These are phyloP conservation scores for Passer montanus DNA, from an alignment of 2,113 vertebrate species.

Conservation along the genomic window DNA sequence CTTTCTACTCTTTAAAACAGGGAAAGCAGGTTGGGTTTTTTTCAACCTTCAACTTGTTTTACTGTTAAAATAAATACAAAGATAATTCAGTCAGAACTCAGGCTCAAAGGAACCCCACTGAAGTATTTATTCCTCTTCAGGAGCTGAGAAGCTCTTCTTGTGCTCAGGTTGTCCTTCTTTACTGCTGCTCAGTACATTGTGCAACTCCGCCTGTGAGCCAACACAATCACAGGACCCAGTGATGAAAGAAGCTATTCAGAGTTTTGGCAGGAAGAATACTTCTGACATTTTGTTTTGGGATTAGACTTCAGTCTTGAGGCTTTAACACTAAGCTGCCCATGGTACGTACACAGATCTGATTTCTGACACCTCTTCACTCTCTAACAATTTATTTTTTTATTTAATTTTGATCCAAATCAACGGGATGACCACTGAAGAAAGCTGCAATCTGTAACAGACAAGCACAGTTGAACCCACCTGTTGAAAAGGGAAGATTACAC, in stretches of 20 bases:
- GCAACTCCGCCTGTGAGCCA: background rate
- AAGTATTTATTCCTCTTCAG: background rate
- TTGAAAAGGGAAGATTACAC: background rate
- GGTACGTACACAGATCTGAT: background rate
- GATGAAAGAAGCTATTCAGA: constrained; percentile 42
- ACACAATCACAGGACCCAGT: background rate
- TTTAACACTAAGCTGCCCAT: constrained; percentile 7
- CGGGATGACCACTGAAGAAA: background rate
- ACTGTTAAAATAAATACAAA: constrained; percentile 20
- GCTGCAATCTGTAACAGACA: background rate
- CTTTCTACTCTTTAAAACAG: constrained; percentile 1
- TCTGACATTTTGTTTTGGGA: constrained; percentile 17
- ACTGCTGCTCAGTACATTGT: background rate
- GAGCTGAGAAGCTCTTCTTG: background rate
- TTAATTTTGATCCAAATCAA: background rate
- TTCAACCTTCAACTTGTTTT: background rate
- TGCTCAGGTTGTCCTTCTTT: constrained; percentile 4
- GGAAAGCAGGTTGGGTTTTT: background rate
- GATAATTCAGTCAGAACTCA: background rate
- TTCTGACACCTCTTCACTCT: background rate
- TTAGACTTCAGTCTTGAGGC: background rate
- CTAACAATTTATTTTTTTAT: background rate
- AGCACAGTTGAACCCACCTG: background rate
- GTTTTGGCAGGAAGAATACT: constrained; percentile 20
- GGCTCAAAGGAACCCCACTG: background rate